Percentiles rank a stretch among this genome's conserved stretches.
These are phyloP conservation scores for Loxodonta africana DNA, from an alignment of 2,113 vertebrate genomes.

Conservation along the genomic window DNA sequence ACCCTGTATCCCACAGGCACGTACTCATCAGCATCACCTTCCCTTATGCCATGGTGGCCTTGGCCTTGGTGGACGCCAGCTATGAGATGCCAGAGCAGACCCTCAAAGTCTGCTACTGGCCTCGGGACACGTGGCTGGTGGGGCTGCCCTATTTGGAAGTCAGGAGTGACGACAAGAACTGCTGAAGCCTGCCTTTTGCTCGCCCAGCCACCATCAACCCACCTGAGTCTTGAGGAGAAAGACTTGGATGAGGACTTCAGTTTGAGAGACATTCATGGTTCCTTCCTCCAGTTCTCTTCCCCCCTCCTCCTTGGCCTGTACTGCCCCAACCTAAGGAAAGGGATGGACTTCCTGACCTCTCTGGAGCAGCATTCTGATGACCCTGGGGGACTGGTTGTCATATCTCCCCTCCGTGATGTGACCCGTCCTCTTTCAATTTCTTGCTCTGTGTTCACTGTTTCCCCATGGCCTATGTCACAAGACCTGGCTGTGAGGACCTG, in stretches of 20 bases:
- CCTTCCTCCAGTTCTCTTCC: neutral
- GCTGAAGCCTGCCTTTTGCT: constrained; percentile 5
- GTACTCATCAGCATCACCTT: constrained; percentile 94
- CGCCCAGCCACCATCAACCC: rapidly evolving
- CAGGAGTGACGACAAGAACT: constrained; percentile 73
- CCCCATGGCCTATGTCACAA: neutral
- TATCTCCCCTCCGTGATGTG: neutral
- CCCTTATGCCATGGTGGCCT: constrained; percentile 90
- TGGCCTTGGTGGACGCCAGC: constrained; percentile 91
- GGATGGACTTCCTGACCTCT: neutral
- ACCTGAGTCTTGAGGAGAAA: neutral
- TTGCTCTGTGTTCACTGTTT: neutral
- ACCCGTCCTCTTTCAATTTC: neutral
- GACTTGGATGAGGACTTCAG: neutral
- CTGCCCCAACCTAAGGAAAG: neutral
- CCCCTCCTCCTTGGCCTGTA: neutral
- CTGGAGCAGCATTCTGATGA: neutral
- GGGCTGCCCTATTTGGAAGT: constrained; percentile 93
- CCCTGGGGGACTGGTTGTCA: neutral
- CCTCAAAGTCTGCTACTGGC: constrained; percentile 95
- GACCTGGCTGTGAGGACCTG: neutral
- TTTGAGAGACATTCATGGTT: neutral
- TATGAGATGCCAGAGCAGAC: constrained; percentile 91
- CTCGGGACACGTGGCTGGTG: constrained; percentile 89
- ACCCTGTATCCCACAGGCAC: constrained; percentile 89